phyloP scores from a whole-genome alignment of 1,140 invertebrate species.

The Magallana ariakensis region DNA sequence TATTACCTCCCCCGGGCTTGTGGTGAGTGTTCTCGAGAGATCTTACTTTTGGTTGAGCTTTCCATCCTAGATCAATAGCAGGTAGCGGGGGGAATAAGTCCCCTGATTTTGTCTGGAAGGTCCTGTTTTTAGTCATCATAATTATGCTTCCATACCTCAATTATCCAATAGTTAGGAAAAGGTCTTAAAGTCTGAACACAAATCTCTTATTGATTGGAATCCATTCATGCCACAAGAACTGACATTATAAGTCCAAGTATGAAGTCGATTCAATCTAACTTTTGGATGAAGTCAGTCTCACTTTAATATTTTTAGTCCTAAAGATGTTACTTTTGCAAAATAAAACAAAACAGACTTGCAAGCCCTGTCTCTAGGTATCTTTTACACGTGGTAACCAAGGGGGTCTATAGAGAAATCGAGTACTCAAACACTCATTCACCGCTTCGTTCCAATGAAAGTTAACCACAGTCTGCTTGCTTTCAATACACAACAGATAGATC shows the following conservation, averaged over 20 bases:
- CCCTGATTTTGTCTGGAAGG: background rate
- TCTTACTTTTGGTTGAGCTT: constrained; percentile 81
- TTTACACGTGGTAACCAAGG: constrained; percentile 34
- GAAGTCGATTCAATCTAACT: background rate
- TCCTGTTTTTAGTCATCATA: constrained; percentile 12
- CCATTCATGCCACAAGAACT: background rate
- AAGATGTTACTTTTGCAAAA: background rate
- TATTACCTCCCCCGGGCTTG: constrained; percentile 78
- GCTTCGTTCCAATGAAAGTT: background rate
- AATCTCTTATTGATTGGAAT: background rate
- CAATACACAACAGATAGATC: background rate
- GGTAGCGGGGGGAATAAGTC: constrained; percentile 3
- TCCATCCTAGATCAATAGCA: constrained; percentile 88
- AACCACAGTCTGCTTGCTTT: background rate
- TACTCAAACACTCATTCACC: constrained; percentile 6
- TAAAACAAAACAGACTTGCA: constrained; percentile 22
- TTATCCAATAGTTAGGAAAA: background rate
- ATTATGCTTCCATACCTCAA: background rate
- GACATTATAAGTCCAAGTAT: background rate
- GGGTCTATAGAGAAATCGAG: constrained; percentile 12
- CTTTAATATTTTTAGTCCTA: background rate
- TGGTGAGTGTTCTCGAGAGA: constrained; percentile 81
- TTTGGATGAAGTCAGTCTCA: background rate
- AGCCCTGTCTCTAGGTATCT: constrained; percentile 16
- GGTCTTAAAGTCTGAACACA: constrained; percentile 6